These are phyloP conservation scores for Tipula lateralis DNA, from an alignment of 2,888 invertebrate genomes.

Conservation along the genomic window DNA sequence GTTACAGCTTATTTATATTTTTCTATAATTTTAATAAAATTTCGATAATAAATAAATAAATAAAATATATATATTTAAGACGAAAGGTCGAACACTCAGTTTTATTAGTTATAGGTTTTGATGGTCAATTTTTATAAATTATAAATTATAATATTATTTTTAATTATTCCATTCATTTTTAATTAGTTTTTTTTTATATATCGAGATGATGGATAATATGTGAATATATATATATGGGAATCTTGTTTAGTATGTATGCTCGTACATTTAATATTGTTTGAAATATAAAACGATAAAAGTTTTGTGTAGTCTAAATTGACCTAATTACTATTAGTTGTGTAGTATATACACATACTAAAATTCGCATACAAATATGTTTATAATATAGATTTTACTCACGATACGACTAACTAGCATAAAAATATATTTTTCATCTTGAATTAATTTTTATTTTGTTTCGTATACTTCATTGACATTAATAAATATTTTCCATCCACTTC, in stretches of 20 bases:
- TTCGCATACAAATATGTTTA: background rate
- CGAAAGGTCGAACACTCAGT: background rate
- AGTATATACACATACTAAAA: background rate
- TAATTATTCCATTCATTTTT: background rate
- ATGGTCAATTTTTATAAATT: background rate
- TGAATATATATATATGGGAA: background rate
- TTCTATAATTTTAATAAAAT: background rate
- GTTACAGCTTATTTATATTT: background rate
- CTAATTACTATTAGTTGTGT: background rate
- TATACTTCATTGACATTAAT: slow-evolving; percentile 1
- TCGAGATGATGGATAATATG: background rate
- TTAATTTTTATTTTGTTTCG: background rate
- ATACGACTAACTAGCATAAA: background rate
- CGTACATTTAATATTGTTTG: background rate
- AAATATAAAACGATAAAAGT: background rate
- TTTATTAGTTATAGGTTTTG: background rate
- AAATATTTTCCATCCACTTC: slow-evolving; percentile 19
- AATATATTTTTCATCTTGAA: background rate
- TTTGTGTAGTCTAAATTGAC: background rate
- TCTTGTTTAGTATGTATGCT: background rate
- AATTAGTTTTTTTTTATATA: background rate
- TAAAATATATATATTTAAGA: background rate
- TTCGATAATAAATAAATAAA: background rate
- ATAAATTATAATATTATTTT: background rate
- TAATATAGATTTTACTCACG: slow-evolving; percentile 12